Evolutionary conservation across 53 echinoderm and acorn worm species (phyloP).

Genomic region (Paelopatides confundens): DNA sequence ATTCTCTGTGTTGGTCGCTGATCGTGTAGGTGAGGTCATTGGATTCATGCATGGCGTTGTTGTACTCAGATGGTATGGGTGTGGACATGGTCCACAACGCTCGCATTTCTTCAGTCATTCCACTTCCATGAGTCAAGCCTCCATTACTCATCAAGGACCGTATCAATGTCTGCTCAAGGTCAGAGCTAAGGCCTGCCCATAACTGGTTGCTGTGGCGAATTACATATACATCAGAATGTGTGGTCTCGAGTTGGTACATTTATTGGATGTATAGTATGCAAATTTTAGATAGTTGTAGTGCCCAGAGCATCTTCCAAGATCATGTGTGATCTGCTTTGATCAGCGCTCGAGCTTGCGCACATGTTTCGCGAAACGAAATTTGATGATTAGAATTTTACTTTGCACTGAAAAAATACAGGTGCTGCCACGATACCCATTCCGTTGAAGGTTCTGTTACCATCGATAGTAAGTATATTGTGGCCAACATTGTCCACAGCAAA

Average conservation of each 20-base stretch:
- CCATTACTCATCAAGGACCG: slow-evolving; percentile 54
- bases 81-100: slow-evolving; percentile 53
- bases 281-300: no score
- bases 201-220: slow-evolving; percentile 36
- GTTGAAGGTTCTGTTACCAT: slow-evolving; percentile 49
- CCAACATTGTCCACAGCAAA: slow-evolving; percentile 31
- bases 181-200: slow-evolving; percentile 38
- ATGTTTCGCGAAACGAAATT: no score
- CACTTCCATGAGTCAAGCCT: slow-evolving; percentile 57
- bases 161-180: slow-evolving; percentile 47
- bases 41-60: slow-evolving; percentile 59
- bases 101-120: slow-evolving; percentile 48
- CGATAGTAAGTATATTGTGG: slow-evolving; percentile 21
- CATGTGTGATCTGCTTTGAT: no score
- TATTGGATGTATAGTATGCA: neutral
- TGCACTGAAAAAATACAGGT: no score
- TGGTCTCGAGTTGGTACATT: neutral
- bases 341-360: no score
- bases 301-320: no score
- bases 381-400: no score
- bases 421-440: slow-evolving; percentile 55
- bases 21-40: slow-evolving; percentile 43
- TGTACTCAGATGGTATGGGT: slow-evolving; percentile 54
- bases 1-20: slow-evolving; percentile 58
- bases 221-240: neutral